These are phyloP conservation scores for Dipodomys ordii DNA, from an alignment of 2,113 vertebrate species.

Conservation along the genomic window DNA sequence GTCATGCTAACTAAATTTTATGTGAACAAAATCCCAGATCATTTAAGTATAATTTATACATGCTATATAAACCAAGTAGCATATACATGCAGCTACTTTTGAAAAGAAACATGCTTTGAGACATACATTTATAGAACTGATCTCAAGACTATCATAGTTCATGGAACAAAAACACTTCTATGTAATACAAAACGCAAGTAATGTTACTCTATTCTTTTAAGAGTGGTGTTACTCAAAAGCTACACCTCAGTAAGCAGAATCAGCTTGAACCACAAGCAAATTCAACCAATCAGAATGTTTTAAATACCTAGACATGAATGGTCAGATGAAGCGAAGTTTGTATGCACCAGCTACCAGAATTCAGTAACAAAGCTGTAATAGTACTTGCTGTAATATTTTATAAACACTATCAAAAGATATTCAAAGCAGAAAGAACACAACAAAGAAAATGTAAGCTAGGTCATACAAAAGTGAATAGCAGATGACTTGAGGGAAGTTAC, in stretches of 20 bases:
- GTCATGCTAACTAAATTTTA: not conserved
- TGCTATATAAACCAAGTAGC: not conserved
- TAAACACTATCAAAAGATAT: not conserved
- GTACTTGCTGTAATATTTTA: not conserved
- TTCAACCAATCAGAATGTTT: not conserved
- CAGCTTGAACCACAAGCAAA: not conserved
- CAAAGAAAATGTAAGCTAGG: not conserved
- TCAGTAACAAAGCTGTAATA: not conserved
- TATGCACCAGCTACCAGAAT: not conserved
- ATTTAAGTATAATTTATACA: slow-evolving; percentile 47
- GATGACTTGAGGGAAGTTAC: slow-evolving; percentile 2
- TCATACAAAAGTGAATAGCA: not conserved
- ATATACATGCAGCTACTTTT: slow-evolving; percentile 25
- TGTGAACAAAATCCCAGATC: not conserved
- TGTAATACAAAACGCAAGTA: not conserved
- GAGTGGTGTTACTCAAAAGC: not conserved
- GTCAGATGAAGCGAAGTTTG: not conserved
- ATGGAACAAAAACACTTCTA: slow-evolving; percentile 2
- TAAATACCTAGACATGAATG: not conserved
- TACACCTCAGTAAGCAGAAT: not conserved
- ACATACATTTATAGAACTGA: slow-evolving; percentile 15
- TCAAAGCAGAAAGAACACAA: not conserved
- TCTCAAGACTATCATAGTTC: slow-evolving; percentile 33
- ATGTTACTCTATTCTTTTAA: not conserved
- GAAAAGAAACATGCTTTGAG: slow-evolving; percentile 23